A percentile compares a stretch with the other conserved stretches of the same genome.
phyloP scores from a whole-genome alignment of 2,113 vertebrate species.

The Onychostruthus taczanowskii region DNA sequence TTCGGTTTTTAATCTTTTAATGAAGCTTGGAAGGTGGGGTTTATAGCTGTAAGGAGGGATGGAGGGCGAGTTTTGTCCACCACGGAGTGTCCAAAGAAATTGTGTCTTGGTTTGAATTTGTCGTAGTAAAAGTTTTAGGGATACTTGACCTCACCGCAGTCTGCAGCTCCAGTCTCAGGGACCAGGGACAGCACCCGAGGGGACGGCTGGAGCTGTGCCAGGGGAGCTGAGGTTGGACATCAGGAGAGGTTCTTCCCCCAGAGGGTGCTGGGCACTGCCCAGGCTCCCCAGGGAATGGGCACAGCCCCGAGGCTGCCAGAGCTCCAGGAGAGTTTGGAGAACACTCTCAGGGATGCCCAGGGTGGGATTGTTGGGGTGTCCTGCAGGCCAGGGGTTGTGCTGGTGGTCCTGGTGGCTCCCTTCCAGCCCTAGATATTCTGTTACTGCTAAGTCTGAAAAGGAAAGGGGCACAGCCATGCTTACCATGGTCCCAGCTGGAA shows the following conservation, averaged over 20 bases:
- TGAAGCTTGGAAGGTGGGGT: too few species aligned
- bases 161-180: background rate
- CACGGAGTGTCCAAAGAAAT: background rate
- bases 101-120: background rate
- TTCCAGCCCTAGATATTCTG: background rate
- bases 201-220: background rate
- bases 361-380: background rate
- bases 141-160: rapidly evolving
- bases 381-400: rapidly evolving
- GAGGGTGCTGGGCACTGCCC: rapidly evolving
- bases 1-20: background rate
- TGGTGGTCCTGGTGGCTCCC: background rate
- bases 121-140: rapidly evolving
- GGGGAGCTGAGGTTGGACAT: rapidly evolving
- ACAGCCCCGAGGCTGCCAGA: background rate
- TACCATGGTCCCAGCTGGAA: background rate
- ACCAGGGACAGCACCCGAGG: background rate
- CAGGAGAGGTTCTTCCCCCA: background rate
- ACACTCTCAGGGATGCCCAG: rapidly evolving
- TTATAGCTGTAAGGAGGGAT: background rate
- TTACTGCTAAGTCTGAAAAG: background rate
- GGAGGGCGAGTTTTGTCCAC: background rate
- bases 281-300: background rate
- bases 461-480: background rate
- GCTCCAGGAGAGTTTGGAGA: rapidly evolving